Evolutionary conservation across 2,797 vertebrate species (phyloP).

Genomic region (Coregonus ussuriensis): DNA sequence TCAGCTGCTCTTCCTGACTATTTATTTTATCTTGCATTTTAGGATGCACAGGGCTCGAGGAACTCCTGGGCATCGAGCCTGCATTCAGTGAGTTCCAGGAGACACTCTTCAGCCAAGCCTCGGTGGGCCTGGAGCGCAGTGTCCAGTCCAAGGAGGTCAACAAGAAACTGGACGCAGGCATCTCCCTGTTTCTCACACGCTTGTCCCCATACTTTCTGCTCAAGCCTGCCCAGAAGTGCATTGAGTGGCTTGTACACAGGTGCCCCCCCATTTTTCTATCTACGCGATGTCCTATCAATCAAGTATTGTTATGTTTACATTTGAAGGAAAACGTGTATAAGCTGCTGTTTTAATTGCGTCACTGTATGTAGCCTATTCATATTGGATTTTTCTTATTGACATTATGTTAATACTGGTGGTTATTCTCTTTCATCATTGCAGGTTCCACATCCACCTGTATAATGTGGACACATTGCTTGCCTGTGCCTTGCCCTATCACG

Average conservation of each 20-base stretch:
- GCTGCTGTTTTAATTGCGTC: not conserved
- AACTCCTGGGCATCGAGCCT: constrained; percentile 89
- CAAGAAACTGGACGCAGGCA: constrained; percentile 82
- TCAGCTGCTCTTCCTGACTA: not conserved
- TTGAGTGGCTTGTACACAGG: constrained; percentile 97
- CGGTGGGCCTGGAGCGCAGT: constrained; percentile 87
- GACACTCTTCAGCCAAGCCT: constrained; percentile 84
- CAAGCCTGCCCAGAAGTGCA: constrained; percentile 93
- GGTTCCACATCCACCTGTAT: constrained; percentile 94
- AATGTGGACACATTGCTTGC: constrained; percentile 88
- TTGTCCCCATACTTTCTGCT: constrained; percentile 94
- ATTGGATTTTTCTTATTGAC: not conserved
- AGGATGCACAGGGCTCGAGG: constrained; percentile 95
- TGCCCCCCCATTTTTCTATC: constrained; percentile 53
- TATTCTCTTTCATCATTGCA: constrained; percentile 43
- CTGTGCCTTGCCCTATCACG: constrained; percentile 90
- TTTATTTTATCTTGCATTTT: not conserved
- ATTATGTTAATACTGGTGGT: not conserved
- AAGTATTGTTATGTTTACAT: not conserved
- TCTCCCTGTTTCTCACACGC: constrained; percentile 87
- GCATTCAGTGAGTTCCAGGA: constrained; percentile 85
- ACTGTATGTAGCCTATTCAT: not conserved
- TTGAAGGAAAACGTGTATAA: not conserved
- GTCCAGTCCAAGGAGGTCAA: constrained; percentile 91
- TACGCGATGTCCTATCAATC: not conserved